Conservation (phyloP, 1,140 invertebrate genomes). For the Adoxophyes honmai region DNA sequence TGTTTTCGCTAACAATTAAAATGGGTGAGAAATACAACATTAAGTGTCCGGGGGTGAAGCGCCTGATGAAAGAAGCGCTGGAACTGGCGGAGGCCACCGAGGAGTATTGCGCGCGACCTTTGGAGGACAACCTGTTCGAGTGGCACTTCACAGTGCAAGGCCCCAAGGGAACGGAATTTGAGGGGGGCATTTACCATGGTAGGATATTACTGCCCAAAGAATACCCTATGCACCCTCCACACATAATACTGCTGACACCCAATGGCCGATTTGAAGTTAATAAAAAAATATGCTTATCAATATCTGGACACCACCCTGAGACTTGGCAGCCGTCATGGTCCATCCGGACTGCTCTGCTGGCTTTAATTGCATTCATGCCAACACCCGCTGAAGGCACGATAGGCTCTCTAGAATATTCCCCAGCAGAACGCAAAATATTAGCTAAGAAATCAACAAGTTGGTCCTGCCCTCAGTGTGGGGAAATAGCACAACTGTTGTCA, state of each 20-base stretch:
- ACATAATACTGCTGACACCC: conserved; percentile 95
- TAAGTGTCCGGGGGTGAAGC: conserved; percentile 88
- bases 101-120: conserved; percentile 92
- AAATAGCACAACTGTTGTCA: conserved; percentile 72
- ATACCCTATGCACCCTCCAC: conserved; percentile 99
- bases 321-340: conserved; percentile 99
- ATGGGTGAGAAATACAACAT: conserved; percentile 69
- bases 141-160: conserved; percentile 98
- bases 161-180: conserved; percentile 91
- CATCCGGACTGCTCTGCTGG: conserved; percentile 94
- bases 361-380: conserved; percentile 97
- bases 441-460: conserved; percentile 84
- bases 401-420: conserved; percentile 92
- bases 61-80: conserved; percentile 94
- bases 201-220: conserved; percentile 93
- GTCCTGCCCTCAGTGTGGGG: conserved; percentile 80
- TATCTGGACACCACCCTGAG: conserved; percentile 98
- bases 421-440: conserved; percentile 88
- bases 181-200: conserved; percentile 94
- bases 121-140: conserved; percentile 98
- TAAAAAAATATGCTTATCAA: conserved; percentile 97
- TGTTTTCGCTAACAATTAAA: conserved; percentile 42
- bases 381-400: conserved; percentile 92
- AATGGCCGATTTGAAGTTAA: conserved; percentile 97
- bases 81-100: conserved; percentile 92